Conservation (phyloP, 2,888 invertebrate species). For the Incurvaria masculella region DNA sequence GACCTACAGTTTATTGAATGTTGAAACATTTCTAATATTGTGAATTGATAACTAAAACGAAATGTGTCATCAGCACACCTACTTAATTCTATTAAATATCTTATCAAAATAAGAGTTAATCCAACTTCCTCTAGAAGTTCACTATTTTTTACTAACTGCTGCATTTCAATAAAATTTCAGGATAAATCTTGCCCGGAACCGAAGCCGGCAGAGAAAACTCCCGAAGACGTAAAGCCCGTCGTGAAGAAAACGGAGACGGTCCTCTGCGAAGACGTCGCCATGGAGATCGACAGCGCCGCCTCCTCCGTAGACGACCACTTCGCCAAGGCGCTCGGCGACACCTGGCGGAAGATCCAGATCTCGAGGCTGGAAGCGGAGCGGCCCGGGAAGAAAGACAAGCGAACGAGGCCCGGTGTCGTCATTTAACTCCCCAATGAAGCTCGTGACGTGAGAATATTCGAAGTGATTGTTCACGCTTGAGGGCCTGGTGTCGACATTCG, state of each 20-base stretch:
- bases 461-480: slow-evolving; percentile 35
- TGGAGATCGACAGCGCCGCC: slow-evolving; percentile 59
- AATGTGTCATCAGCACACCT: too few relatives aligned
- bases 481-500: too few relatives aligned
- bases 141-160: too few relatives aligned
- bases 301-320: slow-evolving; percentile 87
- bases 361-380: slow-evolving; percentile 41
- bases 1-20: too few relatives aligned
- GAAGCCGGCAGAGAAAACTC: slow-evolving; percentile 11
- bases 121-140: too few relatives aligned
- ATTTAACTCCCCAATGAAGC: slow-evolving; percentile 30
- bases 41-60: too few relatives aligned
- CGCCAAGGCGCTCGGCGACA: slow-evolving; percentile 84
- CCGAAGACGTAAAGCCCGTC: slow-evolving; percentile 8
- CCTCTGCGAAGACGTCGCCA: slow-evolving; percentile 45
- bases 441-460: too few relatives aligned
- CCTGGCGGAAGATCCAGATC: slow-evolving; percentile 73
- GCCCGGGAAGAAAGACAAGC: slow-evolving; percentile 34
- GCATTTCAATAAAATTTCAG: too few relatives aligned
- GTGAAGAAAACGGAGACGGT: slow-evolving; percentile 25
- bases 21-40: too few relatives aligned
- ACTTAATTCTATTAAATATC: too few relatives aligned
- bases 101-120: too few relatives aligned
- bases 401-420: slow-evolving; percentile 49
- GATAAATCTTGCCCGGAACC: too few relatives aligned